Base-by-base conservation (phyloP, 2,113 vertebrate species). In the Castor canadensis region DNA sequence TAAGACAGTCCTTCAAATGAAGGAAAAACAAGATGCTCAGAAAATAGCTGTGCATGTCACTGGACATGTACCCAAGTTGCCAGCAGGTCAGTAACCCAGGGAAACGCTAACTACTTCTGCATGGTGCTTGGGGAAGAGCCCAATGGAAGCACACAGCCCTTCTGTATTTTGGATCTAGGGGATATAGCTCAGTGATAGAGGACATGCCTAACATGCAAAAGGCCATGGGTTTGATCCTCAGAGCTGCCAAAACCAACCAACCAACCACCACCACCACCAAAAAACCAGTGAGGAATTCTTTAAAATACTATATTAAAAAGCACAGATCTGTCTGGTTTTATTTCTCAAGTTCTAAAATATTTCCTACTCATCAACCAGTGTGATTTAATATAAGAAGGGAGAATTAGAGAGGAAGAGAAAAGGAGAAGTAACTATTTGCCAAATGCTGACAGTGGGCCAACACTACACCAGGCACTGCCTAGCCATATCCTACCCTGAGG, bases 331-430 rank as follows among this genome's bases (percentile, higher is more conserved):
- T 49, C 47, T 62, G n/a, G 28, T 62, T 95, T 79, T 38, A 62
- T 32, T 64, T 69, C 30, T 56, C 58, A 66, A 19, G 47, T 47
- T 56, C 60, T 52, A 35, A 73, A 47, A n/a, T 45, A n/a, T 92
- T 81, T 77, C 69, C 56, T 72, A 52, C 26, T 71, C 30, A 76
- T 35, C n/a, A 85, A 35, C 11, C 10, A 32, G 32, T 66, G 20
- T 40, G 16, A 83, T 93, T 80, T 49, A 54, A 56, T 81, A 52
- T 28, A 58, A 86, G 19, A 58, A 9, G 28, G 11, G 30, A 69
- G 43, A 56, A 13, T 52, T 71, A 82, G 66, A n/a, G 84, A 88
- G 38, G n/a, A 84, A 73, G 66, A 60, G 22, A 92, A 87, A 32
- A 40, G 6, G 56, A 69, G 43, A 5, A 19, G 54, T 71, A 30